Conservation (phyloP, 2,797 vertebrate genomes). For the Lerista edwardsae region DNA sequence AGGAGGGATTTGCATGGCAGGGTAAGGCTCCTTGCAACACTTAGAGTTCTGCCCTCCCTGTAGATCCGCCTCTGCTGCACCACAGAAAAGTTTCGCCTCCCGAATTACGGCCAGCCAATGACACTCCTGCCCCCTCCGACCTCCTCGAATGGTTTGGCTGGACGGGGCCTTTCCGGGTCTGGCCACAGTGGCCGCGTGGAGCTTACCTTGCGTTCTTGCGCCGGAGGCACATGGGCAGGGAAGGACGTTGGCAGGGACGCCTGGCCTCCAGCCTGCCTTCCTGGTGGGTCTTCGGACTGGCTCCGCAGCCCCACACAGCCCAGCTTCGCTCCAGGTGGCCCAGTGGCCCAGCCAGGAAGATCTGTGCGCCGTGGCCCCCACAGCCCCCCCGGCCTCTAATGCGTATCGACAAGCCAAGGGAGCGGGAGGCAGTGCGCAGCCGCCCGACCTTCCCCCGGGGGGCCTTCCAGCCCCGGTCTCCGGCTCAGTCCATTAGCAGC, state of each 20-base stretch:
- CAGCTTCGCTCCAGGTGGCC: background rate
- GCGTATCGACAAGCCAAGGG: background rate
- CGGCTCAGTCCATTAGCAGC: background rate
- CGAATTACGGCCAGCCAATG: too few species aligned
- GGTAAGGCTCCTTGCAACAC: too few species aligned
- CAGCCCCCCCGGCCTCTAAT: background rate
- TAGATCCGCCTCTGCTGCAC: too few species aligned
- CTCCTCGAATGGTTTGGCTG: too few species aligned
- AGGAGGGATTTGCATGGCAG: too few species aligned
- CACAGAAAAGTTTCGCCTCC: too few species aligned
- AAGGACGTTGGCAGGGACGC: background rate
- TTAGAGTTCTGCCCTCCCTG: too few species aligned
- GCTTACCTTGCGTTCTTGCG: slow-evolving; percentile 14
- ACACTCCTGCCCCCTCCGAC: too few species aligned
- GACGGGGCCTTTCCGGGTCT: background rate
- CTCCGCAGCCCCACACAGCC: too few species aligned
- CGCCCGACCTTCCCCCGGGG: slow-evolving; percentile 8
- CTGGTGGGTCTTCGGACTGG: background rate
- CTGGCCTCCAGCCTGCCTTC: background rate
- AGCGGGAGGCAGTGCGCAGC: background rate
- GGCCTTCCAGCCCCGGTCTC: background rate
- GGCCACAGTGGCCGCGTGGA: accelerated
- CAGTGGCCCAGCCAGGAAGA: background rate
- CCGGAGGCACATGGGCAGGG: background rate
- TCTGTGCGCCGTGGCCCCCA: too few species aligned